Evolutionary conservation across 1,140 invertebrate genomes (phyloP), one percentile per base, ranked within the genome.

Genomic region (Pomacea maculata): DNA sequence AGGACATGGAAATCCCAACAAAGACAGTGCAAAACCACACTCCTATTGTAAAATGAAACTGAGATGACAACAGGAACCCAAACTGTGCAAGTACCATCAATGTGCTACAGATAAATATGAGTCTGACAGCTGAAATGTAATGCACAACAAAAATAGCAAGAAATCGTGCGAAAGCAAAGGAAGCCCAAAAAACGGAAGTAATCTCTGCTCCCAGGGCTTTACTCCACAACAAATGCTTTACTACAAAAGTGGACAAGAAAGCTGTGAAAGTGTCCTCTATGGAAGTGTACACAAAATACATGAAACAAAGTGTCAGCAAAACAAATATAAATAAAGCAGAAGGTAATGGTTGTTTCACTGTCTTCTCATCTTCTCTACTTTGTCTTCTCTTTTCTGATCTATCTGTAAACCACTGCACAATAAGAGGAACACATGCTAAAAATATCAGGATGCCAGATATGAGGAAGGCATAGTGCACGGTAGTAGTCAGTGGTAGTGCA

Each of bases 251-350:
- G 45, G 81, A 77, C 54, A 87, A 64, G 74, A 79, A 87, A 29
- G 82, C 75, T 8, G 83, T 72, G 72, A 84, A 85, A 15, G 80
- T 86, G 76, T 87, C 86, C 72, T 87, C 86, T 9, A 86, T 81
- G 72, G 80, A 83, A 54, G 81, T 84, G 61, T 87, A 87, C 15
- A 78, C 7, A 34, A 85, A 72, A 72, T 81, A 81, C n/a, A 81
- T 73, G 3, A 72, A 45, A 73, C 80, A 80, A 12, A 84, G 54
- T 8, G 81, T 57, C 17, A 76, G 15, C 68, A 77, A 54, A 3
- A 83, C 61, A n/a, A 83, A 71, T 7, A 82, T 52, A 29, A 82
- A 71, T 3, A 84, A 29, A 29, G 70, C 17, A 29, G 61, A 14
- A 9, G 78, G 73, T 29, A 67, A 34, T n/a, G 82, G 82, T 45